Conservation (phyloP, 2,888 invertebrate species). For the Machimus atricapillus region DNA sequence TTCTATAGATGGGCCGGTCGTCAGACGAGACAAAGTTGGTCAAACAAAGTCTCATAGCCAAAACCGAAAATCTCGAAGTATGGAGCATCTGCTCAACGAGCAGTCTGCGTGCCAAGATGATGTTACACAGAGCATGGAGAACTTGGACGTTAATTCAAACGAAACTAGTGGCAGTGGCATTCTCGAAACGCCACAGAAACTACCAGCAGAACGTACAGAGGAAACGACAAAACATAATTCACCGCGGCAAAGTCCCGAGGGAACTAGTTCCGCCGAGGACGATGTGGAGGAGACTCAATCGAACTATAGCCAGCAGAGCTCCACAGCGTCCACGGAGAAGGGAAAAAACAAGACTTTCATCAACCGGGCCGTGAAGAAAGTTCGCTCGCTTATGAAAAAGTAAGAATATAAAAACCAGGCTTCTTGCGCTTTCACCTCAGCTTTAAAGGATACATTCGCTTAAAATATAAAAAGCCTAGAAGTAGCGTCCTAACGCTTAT, state of each 20-base stretch:
- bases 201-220: not conserved
- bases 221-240: conserved; percentile 25
- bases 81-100: conserved; percentile 69
- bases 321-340: conserved; percentile 59
- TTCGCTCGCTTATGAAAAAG: conserved; percentile 75
- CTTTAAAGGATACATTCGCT: conserved; percentile 32
- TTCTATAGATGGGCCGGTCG: conserved; percentile 45
- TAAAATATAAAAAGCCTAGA: not conserved
- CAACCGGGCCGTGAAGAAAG: conserved; percentile 84
- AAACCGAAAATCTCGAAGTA: conserved; percentile 68
- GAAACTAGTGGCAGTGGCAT: not conserved
- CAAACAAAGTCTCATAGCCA: conserved; percentile 53
- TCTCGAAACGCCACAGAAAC: not conserved
- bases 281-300: conserved; percentile 57
- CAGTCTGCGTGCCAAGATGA: conserved; percentile 54
- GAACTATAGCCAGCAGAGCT: conserved; percentile 49
- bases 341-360: conserved; percentile 80
- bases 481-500: conserved; percentile 17
- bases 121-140: conserved; percentile 61
- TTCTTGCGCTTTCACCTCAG: conserved; percentile 13
- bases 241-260: conserved; percentile 58
- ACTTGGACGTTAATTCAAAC: conserved; percentile 51
- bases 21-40: conserved; percentile 55
- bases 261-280: conserved; percentile 61
- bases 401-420: conserved; percentile 51